Conservation (phyloP, 1,140 invertebrate genomes). For the Sinonovacula constricta region DNA sequence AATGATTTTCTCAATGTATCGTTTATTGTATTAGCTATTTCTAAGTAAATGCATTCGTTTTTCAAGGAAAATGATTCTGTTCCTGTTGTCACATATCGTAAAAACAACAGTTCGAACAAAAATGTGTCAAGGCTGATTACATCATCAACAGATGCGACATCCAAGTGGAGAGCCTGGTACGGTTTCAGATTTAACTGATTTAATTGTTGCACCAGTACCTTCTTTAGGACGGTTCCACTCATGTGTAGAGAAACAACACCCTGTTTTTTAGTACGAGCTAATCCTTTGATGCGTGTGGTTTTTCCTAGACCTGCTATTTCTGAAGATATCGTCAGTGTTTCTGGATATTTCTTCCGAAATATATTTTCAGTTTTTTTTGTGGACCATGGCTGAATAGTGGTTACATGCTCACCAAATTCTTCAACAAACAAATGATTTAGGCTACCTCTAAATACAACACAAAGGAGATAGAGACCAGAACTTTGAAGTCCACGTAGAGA, state of each 20-base stretch:
- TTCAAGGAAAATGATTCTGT: slow-evolving; percentile 1
- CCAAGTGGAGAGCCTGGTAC: slow-evolving; percentile 53
- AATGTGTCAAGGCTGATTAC: slow-evolving; percentile 51
- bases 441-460: too few relatives aligned
- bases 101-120: slow-evolving; percentile 55
- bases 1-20: slow-evolving; percentile 49
- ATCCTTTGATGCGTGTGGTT: slow-evolving; percentile 32
- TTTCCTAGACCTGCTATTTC: slow-evolving; percentile 55
- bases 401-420: not conserved
- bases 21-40: slow-evolving; percentile 57
- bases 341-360: slow-evolving; percentile 22
- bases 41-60: slow-evolving; percentile 45
- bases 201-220: slow-evolving; percentile 27
- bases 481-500: too few relatives aligned
- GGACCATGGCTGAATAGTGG: slow-evolving; percentile 8
- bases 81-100: slow-evolving; percentile 45
- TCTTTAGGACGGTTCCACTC: slow-evolving; percentile 40
- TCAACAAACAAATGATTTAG: too few relatives aligned
- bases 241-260: slow-evolving; percentile 46
- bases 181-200: slow-evolving; percentile 8
- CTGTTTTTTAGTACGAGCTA: not conserved
- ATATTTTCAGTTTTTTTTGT: slow-evolving; percentile 6
- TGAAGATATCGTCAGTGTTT: slow-evolving; percentile 51
- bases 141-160: slow-evolving; percentile 46
- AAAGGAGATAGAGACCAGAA: too few relatives aligned